Conservation (phyloP, 2,113 vertebrate species). For the Nansenia antarctica region DNA sequence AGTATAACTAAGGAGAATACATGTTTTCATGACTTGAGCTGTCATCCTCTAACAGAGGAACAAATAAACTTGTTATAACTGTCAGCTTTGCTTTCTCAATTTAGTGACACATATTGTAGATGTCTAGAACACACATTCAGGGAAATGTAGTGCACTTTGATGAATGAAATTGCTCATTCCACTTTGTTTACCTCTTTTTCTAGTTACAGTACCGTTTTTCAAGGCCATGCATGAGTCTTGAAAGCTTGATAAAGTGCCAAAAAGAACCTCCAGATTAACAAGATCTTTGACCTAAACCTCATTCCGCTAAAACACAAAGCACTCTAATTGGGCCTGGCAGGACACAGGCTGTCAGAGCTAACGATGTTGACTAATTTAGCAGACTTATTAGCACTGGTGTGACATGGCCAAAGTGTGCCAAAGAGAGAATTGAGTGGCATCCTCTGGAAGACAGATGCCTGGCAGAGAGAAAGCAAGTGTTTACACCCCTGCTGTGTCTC, state of each 20-base stretch:
- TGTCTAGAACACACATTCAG: neutral
- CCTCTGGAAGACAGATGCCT: slow-evolving; percentile 46
- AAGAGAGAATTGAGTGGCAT: slow-evolving; percentile 48
- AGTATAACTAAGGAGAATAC: too few relatives aligned
- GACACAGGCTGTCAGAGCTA: slow-evolving; percentile 53
- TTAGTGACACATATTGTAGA: slow-evolving; percentile 10
- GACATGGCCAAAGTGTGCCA: slow-evolving; percentile 54
- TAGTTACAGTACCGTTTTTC: slow-evolving; percentile 5
- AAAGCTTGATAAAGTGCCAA: slow-evolving; percentile 37
- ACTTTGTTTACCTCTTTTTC: neutral
- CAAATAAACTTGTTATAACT: slow-evolving; percentile 14
- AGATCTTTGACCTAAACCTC: slow-evolving; percentile 63
- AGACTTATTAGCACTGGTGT: slow-evolving; percentile 59
- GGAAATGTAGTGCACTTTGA: slow-evolving; percentile 3
- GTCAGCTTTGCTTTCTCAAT: neutral
- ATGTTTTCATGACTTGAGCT: neutral
- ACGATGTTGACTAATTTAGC: slow-evolving; percentile 64
- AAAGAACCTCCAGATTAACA: slow-evolving; percentile 39
- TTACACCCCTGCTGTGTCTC: slow-evolving; percentile 20
- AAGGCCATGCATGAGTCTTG: slow-evolving; percentile 22
- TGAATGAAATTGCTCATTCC: slow-evolving; percentile 26
- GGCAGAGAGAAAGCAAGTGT: slow-evolving; percentile 19
- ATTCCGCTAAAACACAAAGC: slow-evolving; percentile 51
- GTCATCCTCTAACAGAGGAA: neutral
- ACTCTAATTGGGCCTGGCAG: slow-evolving; percentile 68